Percentiles rank a stretch among this genome's conserved stretches.
These are phyloP conservation scores for Lepus oiostolus DNA, from an alignment of 2,797 vertebrate species.

Conservation along the genomic window DNA sequence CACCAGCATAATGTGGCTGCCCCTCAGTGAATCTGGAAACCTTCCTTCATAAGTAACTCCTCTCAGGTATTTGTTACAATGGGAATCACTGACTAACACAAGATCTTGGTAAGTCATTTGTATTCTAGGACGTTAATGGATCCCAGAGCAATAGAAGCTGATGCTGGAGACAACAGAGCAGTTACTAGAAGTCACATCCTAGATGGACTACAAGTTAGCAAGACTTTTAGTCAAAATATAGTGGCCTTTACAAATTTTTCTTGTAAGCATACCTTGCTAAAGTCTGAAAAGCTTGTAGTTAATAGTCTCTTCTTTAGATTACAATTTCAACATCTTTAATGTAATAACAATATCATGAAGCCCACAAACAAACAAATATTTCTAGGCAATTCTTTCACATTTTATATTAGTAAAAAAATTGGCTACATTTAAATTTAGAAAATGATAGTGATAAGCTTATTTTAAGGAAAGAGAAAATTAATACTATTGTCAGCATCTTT, in stretches of 20 bases:
- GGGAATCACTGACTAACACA: no score
- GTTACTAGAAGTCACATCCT: background rate
- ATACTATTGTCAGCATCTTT: background rate
- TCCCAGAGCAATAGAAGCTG: background rate
- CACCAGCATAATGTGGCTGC: no score
- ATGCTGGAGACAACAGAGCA: background rate
- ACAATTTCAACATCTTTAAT: constrained; percentile 55
- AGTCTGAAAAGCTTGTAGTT: constrained; percentile 45
- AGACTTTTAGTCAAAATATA: background rate
- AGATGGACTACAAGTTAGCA: background rate
- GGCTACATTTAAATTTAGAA: constrained; percentile 32
- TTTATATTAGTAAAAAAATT: constrained; percentile 16
- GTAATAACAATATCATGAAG: constrained; percentile 2
- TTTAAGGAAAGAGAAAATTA: constrained; percentile 36
- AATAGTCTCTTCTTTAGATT: background rate
- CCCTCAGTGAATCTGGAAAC: no score
- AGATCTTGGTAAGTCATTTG: background rate
- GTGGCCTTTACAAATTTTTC: background rate
- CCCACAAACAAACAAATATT: constrained; percentile 43
- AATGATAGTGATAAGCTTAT: background rate
- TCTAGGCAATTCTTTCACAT: background rate
- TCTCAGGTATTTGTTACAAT: no score
- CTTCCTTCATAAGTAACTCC: no score
- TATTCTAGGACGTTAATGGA: background rate
- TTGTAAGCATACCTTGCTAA: background rate